A percentile compares a stretch with the other conserved stretches of the same genome.
Evolutionary conservation across 2,888 invertebrate species (phyloP).

Genomic region (Andrena bicolor): DNA sequence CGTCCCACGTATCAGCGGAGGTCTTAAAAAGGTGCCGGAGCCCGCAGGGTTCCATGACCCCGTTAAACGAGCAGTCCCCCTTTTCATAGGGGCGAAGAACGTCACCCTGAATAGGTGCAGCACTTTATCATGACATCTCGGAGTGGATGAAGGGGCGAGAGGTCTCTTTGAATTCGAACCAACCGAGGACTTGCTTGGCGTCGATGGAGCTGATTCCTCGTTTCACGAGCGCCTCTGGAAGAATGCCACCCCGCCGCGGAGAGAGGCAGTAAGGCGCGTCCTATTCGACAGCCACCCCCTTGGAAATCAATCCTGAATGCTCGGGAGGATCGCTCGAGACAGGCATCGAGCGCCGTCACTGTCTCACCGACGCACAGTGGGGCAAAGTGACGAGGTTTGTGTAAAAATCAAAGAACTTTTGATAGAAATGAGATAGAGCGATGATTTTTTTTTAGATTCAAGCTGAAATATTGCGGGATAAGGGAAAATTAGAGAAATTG

Average conservation of each 20-base stretch:
- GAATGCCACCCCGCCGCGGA: conserved; percentile 37
- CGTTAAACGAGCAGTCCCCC: conserved; percentile 45
- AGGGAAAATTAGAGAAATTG: no score
- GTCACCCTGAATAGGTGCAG: conserved; percentile 57
- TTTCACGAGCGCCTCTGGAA: conserved; percentile 23
- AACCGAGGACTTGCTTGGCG: background rate
- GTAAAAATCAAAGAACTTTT: no score
- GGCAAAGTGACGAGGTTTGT: no score
- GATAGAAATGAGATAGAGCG: no score
- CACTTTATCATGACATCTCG: conserved; percentile 68
- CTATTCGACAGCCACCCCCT: background rate
- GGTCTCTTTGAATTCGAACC: conserved; percentile 64
- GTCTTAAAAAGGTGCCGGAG: conserved; percentile 43
- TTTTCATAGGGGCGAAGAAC: conserved; percentile 48
- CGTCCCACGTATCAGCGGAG: conserved; percentile 55
- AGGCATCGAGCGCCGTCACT: no score
- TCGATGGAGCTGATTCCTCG: conserved; percentile 26
- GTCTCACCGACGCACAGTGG: no score
- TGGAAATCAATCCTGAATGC: conserved; percentile 51
- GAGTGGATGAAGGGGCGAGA: conserved; percentile 15
- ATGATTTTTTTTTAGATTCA: no score
- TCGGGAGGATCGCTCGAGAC: background rate
- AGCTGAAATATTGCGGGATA: no score
- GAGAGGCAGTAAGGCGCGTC: conserved; percentile 3
- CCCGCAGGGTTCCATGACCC: conserved; percentile 67